phyloP scores from a whole-genome alignment of 2,797 vertebrate genomes.

The Pseudotriccus pelzelni region DNA sequence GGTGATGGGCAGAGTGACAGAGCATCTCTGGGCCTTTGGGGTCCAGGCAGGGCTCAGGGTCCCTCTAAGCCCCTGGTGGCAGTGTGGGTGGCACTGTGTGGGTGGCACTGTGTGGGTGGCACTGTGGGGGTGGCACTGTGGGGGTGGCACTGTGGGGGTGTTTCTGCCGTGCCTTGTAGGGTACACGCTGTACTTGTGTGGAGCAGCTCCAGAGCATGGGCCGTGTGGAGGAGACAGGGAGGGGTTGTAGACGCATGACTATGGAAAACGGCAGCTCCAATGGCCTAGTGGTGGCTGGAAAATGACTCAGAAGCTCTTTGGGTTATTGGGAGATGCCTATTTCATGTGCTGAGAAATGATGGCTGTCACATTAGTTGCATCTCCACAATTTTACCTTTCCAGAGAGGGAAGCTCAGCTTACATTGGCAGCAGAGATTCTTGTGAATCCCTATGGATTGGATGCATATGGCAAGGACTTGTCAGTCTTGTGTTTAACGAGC shows the following conservation, averaged over 20 bases:
- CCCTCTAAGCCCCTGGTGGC: neutral
- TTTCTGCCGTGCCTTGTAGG: neutral
- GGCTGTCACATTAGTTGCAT: neutral
- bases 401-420: neutral
- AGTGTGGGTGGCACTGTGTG: neutral
- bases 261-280: neutral
- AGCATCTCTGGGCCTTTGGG: neutral
- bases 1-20: neutral
- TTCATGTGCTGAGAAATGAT: neutral
- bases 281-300: neutral
- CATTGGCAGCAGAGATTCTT: neutral
- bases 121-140: neutral
- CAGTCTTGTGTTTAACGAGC: neutral
- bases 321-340: neutral
- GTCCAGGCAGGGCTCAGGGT: neutral
- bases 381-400: neutral
- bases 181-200: rapidly evolving
- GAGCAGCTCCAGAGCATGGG: neutral
- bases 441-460: neutral
- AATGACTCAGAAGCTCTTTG: neutral
- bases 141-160: neutral
- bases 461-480: neutral
- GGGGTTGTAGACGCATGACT: neutral
- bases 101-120: neutral
- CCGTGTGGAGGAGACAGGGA: neutral